These are phyloP conservation scores for Rhynchomys soricoides DNA, from an alignment of 2,113 vertebrate genomes.

Conservation along the genomic window DNA sequence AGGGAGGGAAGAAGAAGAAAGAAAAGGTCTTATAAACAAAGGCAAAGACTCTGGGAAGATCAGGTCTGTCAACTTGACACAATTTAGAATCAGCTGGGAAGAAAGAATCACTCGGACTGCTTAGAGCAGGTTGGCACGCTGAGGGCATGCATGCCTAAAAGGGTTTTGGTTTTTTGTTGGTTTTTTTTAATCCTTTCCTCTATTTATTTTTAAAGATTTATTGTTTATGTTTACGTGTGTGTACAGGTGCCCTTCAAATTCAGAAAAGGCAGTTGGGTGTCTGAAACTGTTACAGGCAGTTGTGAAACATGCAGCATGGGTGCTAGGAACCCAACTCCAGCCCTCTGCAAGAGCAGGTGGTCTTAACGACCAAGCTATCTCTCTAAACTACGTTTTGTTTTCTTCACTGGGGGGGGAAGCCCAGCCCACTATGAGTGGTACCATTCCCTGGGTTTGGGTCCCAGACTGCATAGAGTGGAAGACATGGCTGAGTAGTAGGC, in stretches of 20 bases:
- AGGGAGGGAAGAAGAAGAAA: neutral
- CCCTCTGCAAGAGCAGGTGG: neutral
- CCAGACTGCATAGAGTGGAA: neutral
- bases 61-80: neutral
- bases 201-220: neutral
- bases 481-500: neutral
- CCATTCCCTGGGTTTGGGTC: neutral
- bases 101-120: neutral
- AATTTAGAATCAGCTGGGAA: neutral
- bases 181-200: neutral
- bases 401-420: neutral
- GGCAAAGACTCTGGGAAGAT: neutral
- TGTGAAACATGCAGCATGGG: neutral
- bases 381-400: neutral
- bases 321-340: neutral
- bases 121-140: neutral
- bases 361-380: neutral
- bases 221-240: neutral
- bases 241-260: neutral
- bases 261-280: neutral
- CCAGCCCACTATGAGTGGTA: neutral
- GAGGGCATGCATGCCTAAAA: neutral
- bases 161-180: neutral
- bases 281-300: neutral
- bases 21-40: neutral